Conservation (phyloP, 2,888 invertebrate genomes). For the Tholera decimalis region DNA sequence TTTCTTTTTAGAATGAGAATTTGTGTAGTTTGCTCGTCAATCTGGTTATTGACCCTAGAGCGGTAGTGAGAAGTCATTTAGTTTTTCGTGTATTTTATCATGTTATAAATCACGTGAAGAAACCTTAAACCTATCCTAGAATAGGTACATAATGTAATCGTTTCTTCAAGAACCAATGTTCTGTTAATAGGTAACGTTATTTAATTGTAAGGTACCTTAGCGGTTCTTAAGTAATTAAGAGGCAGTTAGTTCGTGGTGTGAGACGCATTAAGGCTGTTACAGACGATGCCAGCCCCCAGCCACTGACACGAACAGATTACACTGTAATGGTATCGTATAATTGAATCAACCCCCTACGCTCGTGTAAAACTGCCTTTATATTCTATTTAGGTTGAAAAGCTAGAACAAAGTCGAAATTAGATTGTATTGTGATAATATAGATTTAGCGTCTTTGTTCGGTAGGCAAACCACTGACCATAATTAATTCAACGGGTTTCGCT, state of each 20-base stretch:
- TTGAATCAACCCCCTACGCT: constrained; percentile 57
- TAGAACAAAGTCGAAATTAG: constrained; percentile 18
- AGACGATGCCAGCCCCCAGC: constrained; percentile 43
- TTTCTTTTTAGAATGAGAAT: no score
- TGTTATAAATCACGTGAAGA: neutral
- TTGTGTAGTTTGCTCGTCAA: no score
- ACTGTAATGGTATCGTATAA: constrained; percentile 47
- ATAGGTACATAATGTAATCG: neutral
- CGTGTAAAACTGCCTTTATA: constrained; percentile 30
- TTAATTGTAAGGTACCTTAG: constrained; percentile 29
- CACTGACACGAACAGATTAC: constrained; percentile 56
- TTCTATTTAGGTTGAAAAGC: constrained; percentile 3
- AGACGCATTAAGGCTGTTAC: constrained; percentile 79
- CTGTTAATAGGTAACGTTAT: constrained; percentile 22
- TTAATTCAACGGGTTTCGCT: constrained; percentile 41
- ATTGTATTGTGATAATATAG: constrained; percentile 19
- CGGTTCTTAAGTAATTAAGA: constrained; percentile 84
- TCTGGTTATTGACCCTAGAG: neutral
- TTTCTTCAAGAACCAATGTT: constrained; percentile 12
- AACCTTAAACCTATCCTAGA: neutral
- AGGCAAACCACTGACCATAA: constrained; percentile 38
- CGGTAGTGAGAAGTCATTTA: neutral
- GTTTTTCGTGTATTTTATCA: neutral
- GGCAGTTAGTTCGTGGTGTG: constrained; percentile 80
- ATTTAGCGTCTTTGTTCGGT: constrained; percentile 33